Evolutionary conservation across 2,888 invertebrate genomes (phyloP).

Genomic region (Melinopterus prodromus): DNA sequence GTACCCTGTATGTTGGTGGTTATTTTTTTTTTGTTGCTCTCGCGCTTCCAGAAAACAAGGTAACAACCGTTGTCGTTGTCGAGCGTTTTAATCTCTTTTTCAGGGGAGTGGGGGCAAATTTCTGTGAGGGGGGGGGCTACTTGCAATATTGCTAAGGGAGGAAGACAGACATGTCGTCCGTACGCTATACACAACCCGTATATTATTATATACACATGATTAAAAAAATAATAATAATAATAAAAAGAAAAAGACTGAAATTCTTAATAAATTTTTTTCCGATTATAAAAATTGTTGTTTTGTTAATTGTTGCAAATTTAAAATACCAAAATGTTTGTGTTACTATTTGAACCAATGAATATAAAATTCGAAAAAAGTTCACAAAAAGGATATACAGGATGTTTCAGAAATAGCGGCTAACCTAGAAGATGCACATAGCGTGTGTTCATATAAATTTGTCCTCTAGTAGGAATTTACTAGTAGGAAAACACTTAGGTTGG

Average conservation of each 20-base stretch:
- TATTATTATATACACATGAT: slow-evolving; percentile 42
- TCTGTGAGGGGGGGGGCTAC: slow-evolving; percentile 16
- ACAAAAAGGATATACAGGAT: too few species aligned
- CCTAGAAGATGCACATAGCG: too few species aligned
- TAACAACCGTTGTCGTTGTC: neutral
- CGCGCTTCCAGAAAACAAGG: slow-evolving; percentile 8
- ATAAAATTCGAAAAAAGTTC: too few species aligned
- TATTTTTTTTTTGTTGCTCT: slow-evolving; percentile 7
- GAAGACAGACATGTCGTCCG: slow-evolving; percentile 59
- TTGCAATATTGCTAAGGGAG: slow-evolving; percentile 54
- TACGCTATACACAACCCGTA: slow-evolving; percentile 49
- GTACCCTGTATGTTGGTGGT: slow-evolving; percentile 40
- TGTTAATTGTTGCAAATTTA: too few species aligned
- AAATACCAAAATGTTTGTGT: too few species aligned
- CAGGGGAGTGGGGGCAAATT: slow-evolving; percentile 17
- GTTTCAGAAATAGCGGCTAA: too few species aligned
- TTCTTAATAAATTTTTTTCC: neutral
- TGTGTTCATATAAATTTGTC: too few species aligned
- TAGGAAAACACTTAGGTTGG: too few species aligned
- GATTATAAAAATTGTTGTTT: too few species aligned
- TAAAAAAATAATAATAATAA: neutral
- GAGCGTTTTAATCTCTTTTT: neutral
- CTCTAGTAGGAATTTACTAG: too few species aligned
- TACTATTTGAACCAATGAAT: too few species aligned
- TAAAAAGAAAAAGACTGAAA: neutral